Evolutionary conservation across 2,113 vertebrate genomes (phyloP).

Genomic region (Piprites chloris): DNA sequence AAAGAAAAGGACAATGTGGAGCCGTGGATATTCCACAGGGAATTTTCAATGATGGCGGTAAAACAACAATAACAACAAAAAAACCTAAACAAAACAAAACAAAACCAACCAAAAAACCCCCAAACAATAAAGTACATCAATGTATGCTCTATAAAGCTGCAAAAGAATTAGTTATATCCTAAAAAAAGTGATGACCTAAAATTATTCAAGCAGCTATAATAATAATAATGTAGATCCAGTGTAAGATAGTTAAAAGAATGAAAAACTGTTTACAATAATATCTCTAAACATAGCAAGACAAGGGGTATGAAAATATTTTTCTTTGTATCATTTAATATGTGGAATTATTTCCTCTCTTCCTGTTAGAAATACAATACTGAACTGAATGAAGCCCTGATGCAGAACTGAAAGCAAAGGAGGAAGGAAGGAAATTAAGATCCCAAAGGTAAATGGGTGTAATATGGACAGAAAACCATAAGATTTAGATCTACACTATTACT

Average conservation of each 20-base stretch:
- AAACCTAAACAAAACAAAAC: not conserved
- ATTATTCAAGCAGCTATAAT: not conserved
- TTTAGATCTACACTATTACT: not conserved
- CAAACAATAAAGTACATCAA: not conserved
- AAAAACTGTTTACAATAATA: not conserved
- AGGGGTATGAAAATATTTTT: slow-evolving; percentile 35
- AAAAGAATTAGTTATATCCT: not conserved
- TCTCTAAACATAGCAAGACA: slow-evolving; percentile 2
- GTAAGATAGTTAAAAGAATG: not conserved
- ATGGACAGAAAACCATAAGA: not conserved
- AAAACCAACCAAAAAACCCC: not conserved
- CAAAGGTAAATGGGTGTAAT: not conserved
- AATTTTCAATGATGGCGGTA: not conserved
- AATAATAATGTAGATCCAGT: not conserved
- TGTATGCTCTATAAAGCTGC: not conserved
- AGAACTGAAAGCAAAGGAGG: slow-evolving; percentile 9
- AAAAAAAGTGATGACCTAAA: not conserved
- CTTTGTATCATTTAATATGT: slow-evolving; percentile 17
- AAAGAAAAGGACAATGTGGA: not conserved
- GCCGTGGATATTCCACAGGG: not conserved
- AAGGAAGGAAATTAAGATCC: not conserved
- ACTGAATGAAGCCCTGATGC: not conserved
- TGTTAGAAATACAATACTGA: slow-evolving; percentile 23
- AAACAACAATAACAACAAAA: not conserved
- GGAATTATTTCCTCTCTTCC: slow-evolving; percentile 40